Evolutionary conservation across 2,113 vertebrate genomes (phyloP).

Genomic region (Myodes glareolus): DNA sequence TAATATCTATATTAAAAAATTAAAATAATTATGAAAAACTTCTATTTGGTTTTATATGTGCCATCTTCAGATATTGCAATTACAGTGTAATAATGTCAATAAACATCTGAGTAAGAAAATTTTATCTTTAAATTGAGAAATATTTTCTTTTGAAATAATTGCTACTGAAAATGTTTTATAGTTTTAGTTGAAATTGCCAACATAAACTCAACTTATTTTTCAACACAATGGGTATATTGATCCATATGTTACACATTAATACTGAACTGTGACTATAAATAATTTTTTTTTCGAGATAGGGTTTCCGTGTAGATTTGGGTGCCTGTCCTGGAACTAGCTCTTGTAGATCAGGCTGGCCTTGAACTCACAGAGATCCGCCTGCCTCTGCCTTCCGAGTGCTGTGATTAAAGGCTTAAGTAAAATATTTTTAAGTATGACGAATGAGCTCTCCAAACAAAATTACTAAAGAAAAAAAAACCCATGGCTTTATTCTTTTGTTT

Average conservation of each 20-base stretch:
- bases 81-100: conserved; percentile 39
- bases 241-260: conserved; percentile 52
- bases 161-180: conserved; percentile 55
- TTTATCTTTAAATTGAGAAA: conserved; percentile 59
- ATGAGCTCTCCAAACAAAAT: neutral
- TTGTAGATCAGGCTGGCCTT: too few species aligned
- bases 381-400: too few species aligned
- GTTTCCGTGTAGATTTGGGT: too few species aligned
- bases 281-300: too few species aligned
- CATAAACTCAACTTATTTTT: conserved; percentile 47
- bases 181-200: conserved; percentile 60
- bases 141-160: conserved; percentile 56
- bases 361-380: too few species aligned
- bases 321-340: too few species aligned
- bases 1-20: conserved; percentile 61
- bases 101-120: conserved; percentile 49
- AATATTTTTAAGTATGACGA: conserved; percentile 44
- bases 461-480: neutral
- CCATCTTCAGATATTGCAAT: conserved; percentile 44
- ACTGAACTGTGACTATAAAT: neutral
- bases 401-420: neutral
- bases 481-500: neutral
- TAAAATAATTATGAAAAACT: conserved; percentile 56
- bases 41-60: conserved; percentile 54
- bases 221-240: neutral